Percentiles rank a stretch among this genome's conserved stretches.
phyloP scores from a whole-genome alignment of 1,140 invertebrate species.

The Bombyx mandarina region DNA sequence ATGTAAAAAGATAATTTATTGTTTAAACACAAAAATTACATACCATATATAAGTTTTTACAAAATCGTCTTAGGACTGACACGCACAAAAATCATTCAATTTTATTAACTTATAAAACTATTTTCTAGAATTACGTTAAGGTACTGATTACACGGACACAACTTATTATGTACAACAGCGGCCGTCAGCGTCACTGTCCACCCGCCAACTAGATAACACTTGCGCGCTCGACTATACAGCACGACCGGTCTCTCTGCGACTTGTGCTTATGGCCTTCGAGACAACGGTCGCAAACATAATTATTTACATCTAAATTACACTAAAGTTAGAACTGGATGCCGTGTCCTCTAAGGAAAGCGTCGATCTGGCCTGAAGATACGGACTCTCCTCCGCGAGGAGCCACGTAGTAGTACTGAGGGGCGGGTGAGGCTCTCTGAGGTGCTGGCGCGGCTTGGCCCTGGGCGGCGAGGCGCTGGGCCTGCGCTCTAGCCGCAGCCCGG shows the following conservation, averaged over 20 bases:
- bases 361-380: constrained; percentile 80
- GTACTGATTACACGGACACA: constrained; percentile 46
- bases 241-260: constrained; percentile 22
- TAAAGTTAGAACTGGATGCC: constrained; percentile 74
- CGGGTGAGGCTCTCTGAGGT: constrained; percentile 40
- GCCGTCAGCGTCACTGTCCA: constrained; percentile 31
- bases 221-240: constrained; percentile 27
- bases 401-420: constrained; percentile 77
- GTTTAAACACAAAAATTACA: constrained; percentile 61
- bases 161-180: constrained; percentile 41
- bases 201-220: constrained; percentile 13
- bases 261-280: constrained; percentile 21
- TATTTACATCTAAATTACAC: constrained; percentile 33
- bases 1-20: constrained; percentile 65
- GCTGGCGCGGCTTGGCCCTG: constrained; percentile 60
- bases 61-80: constrained; percentile 32
- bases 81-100: constrained; percentile 26
- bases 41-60: constrained; percentile 42
- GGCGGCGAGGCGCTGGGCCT: constrained; percentile 57
- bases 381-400: constrained; percentile 69
- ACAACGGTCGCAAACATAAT: constrained; percentile 22
- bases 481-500: constrained; percentile 58
- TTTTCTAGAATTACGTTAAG: constrained; percentile 35
- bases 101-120: constrained; percentile 42
- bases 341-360: constrained; percentile 83